Evolutionary conservation across 2,797 vertebrate genomes (phyloP).

Genomic region (Phoebastria nigripes): DNA sequence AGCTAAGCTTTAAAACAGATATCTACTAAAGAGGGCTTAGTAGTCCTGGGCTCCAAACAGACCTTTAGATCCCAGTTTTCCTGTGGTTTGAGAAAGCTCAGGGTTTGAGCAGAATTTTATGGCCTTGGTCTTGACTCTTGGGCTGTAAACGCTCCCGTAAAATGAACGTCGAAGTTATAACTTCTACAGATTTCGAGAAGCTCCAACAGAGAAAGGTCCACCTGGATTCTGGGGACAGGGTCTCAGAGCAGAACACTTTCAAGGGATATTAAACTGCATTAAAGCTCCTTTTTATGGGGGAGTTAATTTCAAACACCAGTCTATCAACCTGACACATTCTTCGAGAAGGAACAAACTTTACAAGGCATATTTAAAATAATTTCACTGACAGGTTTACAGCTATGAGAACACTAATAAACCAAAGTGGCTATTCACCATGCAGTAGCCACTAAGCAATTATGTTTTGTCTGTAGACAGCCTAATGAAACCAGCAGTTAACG

Average conservation of each 20-base stretch:
- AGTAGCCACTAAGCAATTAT: neutral
- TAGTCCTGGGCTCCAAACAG: neutral
- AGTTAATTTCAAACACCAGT: neutral
- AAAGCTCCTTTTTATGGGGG: neutral
- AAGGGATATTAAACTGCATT: neutral
- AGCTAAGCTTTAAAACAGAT: neutral
- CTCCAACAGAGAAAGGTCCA: neutral
- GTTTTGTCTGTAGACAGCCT: slow-evolving; percentile 1
- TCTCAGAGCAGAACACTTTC: neutral
- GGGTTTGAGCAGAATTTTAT: neutral
- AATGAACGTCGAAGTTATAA: neutral
- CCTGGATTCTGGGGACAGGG: neutral
- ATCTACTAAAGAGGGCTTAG: neutral
- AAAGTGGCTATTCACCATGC: neutral
- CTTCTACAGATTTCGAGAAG: neutral
- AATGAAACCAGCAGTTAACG: neutral
- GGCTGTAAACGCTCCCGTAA: neutral
- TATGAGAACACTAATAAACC: neutral
- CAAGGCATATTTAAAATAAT: neutral
- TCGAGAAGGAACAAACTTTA: neutral
- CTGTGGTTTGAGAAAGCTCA: neutral
- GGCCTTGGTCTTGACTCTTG: neutral
- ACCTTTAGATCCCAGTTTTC: neutral
- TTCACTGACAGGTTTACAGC: neutral
- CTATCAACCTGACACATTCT: neutral